Evolutionary conservation across 2,888 invertebrate species (phyloP).

Genomic region (Xanthia icteritia): DNA sequence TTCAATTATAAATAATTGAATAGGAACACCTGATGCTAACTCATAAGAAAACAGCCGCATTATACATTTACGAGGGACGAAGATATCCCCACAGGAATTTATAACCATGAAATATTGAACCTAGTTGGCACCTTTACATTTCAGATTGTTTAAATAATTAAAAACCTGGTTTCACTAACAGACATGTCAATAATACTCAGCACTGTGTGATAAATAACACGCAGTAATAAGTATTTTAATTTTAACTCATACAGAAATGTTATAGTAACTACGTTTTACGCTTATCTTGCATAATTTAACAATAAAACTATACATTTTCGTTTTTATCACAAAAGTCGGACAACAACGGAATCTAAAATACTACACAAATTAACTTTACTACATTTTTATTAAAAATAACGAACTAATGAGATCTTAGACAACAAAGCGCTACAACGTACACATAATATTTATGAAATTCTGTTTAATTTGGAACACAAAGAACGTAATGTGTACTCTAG

Average conservation of each 20-base stretch:
- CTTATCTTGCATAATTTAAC: conserved; percentile 35
- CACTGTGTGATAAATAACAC: not conserved
- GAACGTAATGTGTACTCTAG: conserved; percentile 46
- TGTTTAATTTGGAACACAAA: conserved; percentile 41
- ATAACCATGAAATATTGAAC: conserved; percentile 41
- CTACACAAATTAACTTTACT: conserved; percentile 1
- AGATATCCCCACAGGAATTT: conserved; percentile 14
- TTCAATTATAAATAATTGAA: conserved; percentile 22
- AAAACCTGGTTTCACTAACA: not conserved
- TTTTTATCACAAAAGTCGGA: not conserved
- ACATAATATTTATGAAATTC: conserved; percentile 27
- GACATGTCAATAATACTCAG: no score
- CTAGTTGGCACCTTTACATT: conserved; percentile 6
- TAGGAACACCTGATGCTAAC: conserved; percentile 1
- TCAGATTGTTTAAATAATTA: not conserved
- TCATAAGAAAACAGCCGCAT: conserved; percentile 28
- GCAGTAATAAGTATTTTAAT: conserved; percentile 15
- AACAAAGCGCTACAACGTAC: conserved; percentile 26
- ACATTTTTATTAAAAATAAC: conserved; percentile 7
- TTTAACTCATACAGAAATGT: not conserved
- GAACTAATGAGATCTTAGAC: conserved; percentile 20
- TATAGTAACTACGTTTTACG: not conserved
- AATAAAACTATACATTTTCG: conserved; percentile 31
- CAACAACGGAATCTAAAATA: conserved; percentile 35
- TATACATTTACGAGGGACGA: conserved; percentile 29